Conservation (phyloP, 2,113 vertebrate species). For the Illadopsis cleaveri region DNA sequence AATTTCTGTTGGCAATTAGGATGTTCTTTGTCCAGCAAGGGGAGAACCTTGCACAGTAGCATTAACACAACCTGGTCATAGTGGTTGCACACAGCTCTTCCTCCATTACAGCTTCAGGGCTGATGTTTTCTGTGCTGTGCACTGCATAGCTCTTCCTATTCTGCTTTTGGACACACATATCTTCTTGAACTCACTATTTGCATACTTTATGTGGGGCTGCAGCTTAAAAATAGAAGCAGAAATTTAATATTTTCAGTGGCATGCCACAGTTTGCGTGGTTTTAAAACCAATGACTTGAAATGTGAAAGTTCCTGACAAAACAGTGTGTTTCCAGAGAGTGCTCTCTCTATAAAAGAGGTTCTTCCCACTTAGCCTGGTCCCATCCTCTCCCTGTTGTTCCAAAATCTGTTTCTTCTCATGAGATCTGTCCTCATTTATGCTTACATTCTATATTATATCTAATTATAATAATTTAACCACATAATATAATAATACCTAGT, state of each 20-base stretch:
- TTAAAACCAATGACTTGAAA: neutral
- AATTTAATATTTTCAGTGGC: neutral
- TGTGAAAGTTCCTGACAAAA: neutral
- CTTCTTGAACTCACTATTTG: neutral
- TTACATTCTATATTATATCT: neutral
- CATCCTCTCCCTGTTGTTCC: neutral
- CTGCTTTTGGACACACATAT: neutral
- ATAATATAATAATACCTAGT: neutral
- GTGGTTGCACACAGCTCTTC: neutral
- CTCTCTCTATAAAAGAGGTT: neutral
- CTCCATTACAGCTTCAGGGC: neutral
- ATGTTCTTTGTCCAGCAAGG: fast-evolving
- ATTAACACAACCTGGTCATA: neutral
- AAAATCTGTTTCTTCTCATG: neutral
- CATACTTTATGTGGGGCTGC: neutral
- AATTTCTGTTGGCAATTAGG: neutral
- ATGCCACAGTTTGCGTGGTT: neutral
- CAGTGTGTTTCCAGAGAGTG: neutral
- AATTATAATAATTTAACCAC: neutral
- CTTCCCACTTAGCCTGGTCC: neutral
- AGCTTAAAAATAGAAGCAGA: neutral
- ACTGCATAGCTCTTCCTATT: neutral
- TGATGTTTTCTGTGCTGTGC: neutral
- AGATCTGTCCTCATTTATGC: neutral
- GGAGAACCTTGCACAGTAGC: neutral